Conservation (phyloP, 2,113 vertebrate genomes). For the Puffinus mauretanicus region DNA sequence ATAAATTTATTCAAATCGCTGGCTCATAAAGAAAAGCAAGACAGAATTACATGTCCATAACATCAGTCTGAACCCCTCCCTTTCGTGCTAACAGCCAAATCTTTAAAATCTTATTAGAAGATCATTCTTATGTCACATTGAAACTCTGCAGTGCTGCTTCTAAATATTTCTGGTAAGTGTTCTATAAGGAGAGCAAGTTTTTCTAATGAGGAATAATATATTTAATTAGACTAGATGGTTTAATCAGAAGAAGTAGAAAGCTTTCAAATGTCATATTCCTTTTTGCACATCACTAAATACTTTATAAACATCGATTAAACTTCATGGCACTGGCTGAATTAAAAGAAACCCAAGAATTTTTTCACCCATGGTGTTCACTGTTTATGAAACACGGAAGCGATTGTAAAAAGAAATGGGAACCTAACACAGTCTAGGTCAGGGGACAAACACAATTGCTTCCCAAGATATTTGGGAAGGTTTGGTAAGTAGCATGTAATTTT, state of each 20-base stretch:
- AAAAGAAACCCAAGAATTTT: background rate
- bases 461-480: background rate
- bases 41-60: background rate
- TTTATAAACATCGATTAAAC: background rate
- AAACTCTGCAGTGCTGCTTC: background rate
- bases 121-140: background rate
- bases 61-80: rapidly evolving
- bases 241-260: background rate
- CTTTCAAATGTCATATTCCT: background rate
- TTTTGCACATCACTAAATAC: background rate
- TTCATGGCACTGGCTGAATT: background rate
- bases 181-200: background rate
- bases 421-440: background rate
- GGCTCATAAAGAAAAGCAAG: background rate
- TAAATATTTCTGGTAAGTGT: background rate
- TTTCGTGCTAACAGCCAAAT: background rate
- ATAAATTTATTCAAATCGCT: background rate
- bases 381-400: background rate
- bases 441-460: background rate
- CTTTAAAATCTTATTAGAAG: background rate
- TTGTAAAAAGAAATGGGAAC: background rate
- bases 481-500: background rate
- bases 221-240: background rate
- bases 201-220: background rate
- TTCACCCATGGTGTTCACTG: background rate